Evolutionary conservation across 2,113 vertebrate species (phyloP), one percentile per base, ranked within the genome.

Genomic region (Anthoscopus minutus): DNA sequence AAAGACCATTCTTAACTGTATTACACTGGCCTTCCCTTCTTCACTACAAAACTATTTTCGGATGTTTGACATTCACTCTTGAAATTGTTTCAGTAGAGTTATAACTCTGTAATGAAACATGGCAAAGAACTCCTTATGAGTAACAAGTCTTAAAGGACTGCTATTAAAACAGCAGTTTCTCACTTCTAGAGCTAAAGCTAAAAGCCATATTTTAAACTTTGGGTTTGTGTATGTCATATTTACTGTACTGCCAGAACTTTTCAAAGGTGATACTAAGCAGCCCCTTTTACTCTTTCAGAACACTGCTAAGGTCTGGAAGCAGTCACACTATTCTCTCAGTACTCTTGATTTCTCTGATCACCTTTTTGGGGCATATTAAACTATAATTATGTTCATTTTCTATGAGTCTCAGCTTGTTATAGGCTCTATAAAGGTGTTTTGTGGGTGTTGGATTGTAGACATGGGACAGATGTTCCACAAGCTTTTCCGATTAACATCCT

Each of bases 1-100:
- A 83, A 88, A 81, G 54, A 30, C 21, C 37, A 79, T 88, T 87
- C 69, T 82, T 56, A 81, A 15, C 37, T 92, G 51, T 67, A 38
- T 77, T 89, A 86, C 69, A 44, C 51, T 83, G 77, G 54, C 38
- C 27, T 96, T 92, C 80, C 74, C 93, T 81, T 92, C 82, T 74
- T 78, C 25, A 37, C 70, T 60, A 30, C 33, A 31, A 22, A 78
- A 74, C 48, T 74, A 3, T 86, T 77, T 91, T 72, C 4, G 2
- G 60, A 31, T 78, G 20, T 74, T 85, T 89, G 80, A 89, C n/a
- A 54, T 65, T 88, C 58, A 37, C 30, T 89, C 47, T 53, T 57
- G 47, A 78, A 66, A 73, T 72, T 80, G 44, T 89, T 86, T 74
- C 70, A 53, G 37, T 19, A 42, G 53, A 94, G 74, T 56, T 91